Percentiles rank a stretch among this genome's conserved stretches.
Conservation (phyloP, 2,797 vertebrate genomes). For the Sarcophilus harrisii region DNA sequence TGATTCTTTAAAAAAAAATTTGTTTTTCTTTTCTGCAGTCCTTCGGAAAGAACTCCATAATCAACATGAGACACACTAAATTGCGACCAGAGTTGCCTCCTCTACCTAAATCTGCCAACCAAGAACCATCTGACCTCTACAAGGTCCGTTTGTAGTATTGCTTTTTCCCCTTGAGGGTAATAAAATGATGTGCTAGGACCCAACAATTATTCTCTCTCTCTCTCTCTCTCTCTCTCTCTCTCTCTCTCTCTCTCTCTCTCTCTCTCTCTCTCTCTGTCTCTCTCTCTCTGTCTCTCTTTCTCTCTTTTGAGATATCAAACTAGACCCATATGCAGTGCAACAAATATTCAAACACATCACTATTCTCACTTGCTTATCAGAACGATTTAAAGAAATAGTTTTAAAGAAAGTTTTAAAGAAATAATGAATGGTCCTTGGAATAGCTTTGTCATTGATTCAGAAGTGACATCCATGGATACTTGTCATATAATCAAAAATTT, state of each 20-base stretch:
- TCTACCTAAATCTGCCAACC: conserved; percentile 70
- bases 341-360: not conserved
- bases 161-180: not conserved
- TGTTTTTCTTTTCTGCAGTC: conserved; percentile 69
- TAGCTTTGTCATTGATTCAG: not conserved
- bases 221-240: not conserved
- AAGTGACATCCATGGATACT: not conserved
- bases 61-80: conserved; percentile 84
- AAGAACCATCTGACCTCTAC: conserved; percentile 84
- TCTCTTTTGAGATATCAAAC: not conserved
- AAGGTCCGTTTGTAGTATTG: conserved; percentile 82
- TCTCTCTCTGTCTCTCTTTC: too few species aligned
- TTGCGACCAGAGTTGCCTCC: conserved; percentile 74
- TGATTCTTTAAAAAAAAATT: conserved; percentile 43
- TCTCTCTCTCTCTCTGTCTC: not conserved
- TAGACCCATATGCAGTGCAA: not conserved
- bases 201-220: not conserved
- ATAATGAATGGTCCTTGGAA: not conserved
- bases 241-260: not conserved
- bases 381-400: not conserved
- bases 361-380: not conserved
- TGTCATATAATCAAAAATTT: not conserved
- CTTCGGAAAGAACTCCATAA: conserved; percentile 75
- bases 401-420: not conserved
- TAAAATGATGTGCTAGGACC: not conserved